These are phyloP conservation scores for Ameiurus melas DNA, from an alignment of 2,113 vertebrate species.

Conservation along the genomic window DNA sequence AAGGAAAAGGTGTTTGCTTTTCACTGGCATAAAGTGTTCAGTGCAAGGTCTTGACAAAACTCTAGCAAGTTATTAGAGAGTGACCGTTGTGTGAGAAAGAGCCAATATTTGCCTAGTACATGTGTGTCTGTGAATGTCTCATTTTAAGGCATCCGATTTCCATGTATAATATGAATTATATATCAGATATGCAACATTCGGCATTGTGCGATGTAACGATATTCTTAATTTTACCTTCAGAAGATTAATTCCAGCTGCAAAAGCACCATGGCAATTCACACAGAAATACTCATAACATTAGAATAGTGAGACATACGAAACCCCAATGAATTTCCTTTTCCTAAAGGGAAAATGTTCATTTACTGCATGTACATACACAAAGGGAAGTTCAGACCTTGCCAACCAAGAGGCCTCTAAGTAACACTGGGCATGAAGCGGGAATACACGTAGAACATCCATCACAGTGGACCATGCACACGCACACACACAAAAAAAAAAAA, in stretches of 20 bases:
- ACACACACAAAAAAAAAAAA: too few species aligned
- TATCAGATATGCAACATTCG: neutral
- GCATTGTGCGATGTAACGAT: neutral
- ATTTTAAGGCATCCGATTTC: neutral
- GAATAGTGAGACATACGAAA: neutral
- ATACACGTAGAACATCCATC: neutral
- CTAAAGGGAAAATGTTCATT: neutral
- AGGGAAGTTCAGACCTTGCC: neutral
- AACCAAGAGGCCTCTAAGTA: neutral
- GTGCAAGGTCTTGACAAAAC: neutral
- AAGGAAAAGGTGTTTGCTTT: constrained; percentile 18
- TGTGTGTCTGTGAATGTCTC: neutral
- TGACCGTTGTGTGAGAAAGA: neutral
- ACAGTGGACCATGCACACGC: neutral
- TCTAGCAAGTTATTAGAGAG: neutral
- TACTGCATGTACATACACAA: neutral
- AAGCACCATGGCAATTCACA: neutral
- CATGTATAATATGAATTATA: neutral
- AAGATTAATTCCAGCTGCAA: neutral
- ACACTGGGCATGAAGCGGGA: neutral
- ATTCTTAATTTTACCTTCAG: neutral
- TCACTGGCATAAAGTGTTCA: neutral
- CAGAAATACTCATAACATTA: neutral
- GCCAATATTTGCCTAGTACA: neutral
- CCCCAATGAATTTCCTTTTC: neutral